A percentile compares a stretch with the other conserved stretches of the same genome.
Conservation (phyloP, 1,140 invertebrate genomes). For the Papilio aristodemus region DNA sequence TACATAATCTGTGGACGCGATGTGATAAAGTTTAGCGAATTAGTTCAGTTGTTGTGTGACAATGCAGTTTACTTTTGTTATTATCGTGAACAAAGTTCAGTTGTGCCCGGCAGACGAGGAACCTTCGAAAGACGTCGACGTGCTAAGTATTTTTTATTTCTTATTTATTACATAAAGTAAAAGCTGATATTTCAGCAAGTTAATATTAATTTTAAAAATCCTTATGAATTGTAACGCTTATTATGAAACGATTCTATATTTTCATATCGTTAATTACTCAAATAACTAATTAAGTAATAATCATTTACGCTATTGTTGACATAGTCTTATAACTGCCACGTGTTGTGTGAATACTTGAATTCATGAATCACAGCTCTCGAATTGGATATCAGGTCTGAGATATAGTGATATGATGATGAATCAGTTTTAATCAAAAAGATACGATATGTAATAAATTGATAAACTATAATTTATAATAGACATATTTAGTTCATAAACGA, state of each 20-base stretch:
- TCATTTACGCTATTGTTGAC: background rate
- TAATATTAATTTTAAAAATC: too few species aligned
- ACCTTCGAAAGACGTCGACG: constrained; percentile 64
- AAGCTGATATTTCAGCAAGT: background rate
- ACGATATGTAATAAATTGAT: background rate
- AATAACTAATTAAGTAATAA: background rate
- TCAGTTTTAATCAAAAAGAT: background rate
- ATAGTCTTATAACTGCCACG: background rate
- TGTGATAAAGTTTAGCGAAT: constrained; percentile 60
- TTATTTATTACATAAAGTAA: background rate
- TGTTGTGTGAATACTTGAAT: background rate
- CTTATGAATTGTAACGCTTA: too few species aligned
- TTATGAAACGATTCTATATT: too few species aligned
- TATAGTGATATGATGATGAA: background rate
- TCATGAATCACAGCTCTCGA: background rate
- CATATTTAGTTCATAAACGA: background rate
- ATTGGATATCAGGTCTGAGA: background rate
- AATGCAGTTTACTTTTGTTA: constrained; percentile 76
- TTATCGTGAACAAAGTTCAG: constrained; percentile 72
- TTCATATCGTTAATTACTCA: too few species aligned
- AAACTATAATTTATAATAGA: background rate
- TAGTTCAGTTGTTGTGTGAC: constrained; percentile 51
- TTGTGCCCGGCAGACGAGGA: constrained; percentile 69
- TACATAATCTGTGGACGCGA: constrained; percentile 56
- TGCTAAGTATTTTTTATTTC: constrained; percentile 19